A percentile compares a stretch with the other conserved stretches of the same genome.
These are phyloP conservation scores for Bucco capensis DNA, from an alignment of 2,113 vertebrate species.

Conservation along the genomic window DNA sequence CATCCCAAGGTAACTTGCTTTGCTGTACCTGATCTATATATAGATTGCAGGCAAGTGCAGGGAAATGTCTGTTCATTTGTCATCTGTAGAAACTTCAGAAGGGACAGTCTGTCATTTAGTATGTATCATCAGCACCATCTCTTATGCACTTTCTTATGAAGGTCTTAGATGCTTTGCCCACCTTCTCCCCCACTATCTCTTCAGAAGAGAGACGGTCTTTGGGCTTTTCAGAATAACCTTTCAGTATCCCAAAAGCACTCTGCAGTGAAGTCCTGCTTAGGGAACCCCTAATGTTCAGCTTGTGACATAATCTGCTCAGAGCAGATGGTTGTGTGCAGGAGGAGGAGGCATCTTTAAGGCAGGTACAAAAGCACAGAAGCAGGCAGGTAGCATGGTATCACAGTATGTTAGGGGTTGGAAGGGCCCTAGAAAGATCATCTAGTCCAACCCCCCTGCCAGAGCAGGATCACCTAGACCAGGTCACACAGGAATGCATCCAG, in stretches of 20 bases:
- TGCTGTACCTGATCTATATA: accelerated
- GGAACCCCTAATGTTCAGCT: not conserved
- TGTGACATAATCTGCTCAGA: not conserved
- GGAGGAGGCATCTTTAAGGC: not conserved
- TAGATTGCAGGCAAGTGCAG: not conserved
- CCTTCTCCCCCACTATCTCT: not conserved
- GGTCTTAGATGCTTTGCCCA: not conserved
- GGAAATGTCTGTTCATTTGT: not conserved
- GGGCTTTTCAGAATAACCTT: not conserved
- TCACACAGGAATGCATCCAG: too few relatives aligned
- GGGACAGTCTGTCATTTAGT: not conserved
- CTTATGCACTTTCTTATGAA: not conserved
- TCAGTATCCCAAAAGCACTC: not conserved
- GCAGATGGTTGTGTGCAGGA: not conserved
- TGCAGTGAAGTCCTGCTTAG: not conserved
- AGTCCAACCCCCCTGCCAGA: too few relatives aligned
- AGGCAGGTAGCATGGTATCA: accelerated
- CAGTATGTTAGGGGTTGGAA: too few relatives aligned
- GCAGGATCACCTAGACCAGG: too few relatives aligned
- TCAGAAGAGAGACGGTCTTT: not conserved
- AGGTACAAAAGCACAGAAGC: not conserved
- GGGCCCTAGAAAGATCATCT: too few relatives aligned
- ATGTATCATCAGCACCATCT: not conserved
- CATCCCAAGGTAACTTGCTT: not conserved
- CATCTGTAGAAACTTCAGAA: not conserved